A percentile compares a stretch with the other conserved stretches of the same genome.
Evolutionary conservation across 2,113 vertebrate genomes (phyloP).

Genomic region (Genyomyrus donnyi): DNA sequence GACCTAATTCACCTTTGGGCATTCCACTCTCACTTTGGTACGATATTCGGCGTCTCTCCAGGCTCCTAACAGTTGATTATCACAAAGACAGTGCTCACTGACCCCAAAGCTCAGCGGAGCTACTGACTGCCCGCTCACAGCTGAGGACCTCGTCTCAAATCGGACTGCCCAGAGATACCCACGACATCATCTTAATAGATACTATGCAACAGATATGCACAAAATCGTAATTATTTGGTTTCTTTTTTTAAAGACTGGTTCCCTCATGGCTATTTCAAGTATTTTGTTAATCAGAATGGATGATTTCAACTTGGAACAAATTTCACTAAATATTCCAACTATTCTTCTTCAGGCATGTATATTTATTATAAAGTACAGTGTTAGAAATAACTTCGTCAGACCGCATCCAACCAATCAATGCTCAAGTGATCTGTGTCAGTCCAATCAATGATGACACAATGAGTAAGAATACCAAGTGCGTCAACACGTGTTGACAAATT

Average conservation of each 20-base stretch:
- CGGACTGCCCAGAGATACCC: constrained; percentile 27
- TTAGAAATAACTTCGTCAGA: neutral
- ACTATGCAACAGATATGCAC: neutral
- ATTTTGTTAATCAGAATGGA: neutral
- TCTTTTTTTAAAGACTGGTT: constrained; percentile 10
- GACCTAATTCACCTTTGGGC: constrained; percentile 1
- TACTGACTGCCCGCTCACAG: constrained; percentile 12
- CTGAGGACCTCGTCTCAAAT: constrained; percentile 36
- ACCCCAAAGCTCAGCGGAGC: neutral
- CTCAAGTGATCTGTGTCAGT: neutral
- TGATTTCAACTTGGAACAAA: neutral
- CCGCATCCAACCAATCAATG: neutral
- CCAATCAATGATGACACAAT: neutral
- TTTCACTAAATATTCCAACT: neutral
- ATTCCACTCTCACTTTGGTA: constrained; percentile 33
- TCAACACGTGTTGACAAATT: neutral
- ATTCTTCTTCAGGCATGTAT: neutral
- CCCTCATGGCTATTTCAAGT: neutral
- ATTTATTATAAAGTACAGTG: neutral
- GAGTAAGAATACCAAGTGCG: neutral
- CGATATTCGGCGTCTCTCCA: constrained; percentile 23
- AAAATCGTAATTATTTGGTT: constrained; percentile 12
- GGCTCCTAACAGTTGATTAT: neutral
- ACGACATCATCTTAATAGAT: neutral
- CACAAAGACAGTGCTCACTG: constrained; percentile 2